Base-by-base conservation (phyloP, 2,797 vertebrate genomes). In the Darevskia mixta region DNA sequence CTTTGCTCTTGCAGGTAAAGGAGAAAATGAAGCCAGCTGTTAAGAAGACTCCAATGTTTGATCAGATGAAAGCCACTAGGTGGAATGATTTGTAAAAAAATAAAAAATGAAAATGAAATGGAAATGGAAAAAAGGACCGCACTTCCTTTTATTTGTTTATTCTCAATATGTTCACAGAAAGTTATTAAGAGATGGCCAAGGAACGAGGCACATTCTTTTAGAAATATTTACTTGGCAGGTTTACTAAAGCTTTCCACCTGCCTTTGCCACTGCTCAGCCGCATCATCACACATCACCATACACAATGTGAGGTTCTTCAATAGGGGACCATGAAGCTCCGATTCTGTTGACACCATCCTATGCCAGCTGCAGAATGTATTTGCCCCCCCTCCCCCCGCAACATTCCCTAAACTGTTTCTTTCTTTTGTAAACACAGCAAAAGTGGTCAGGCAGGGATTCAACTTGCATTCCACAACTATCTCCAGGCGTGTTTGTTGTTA, bases 371-470 rank as follows among this genome's bases (percentile, higher is more conserved):
- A 83, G 88, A 92, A 87, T 20, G 55, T 77, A 10, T 25, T 90
- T 87, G 86, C 64, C 84, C 89, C 20, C 86, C 86, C 90, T 75
- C 11, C 0, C 32, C 9, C 15, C 0, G 11, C n/a, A 83, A 79
- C 9, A 23, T 6, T 69, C 88, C 61, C 75, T 79, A 13, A 1
- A 9, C 88, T 38, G 1, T 15, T 71, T 87, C 82, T 55, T 35
- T 7, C 20, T 38, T 64, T 17, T 15, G 2, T 91, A 17, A 17
- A 45, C 58, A 83, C 73, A 87, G 38, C 61, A 2, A 25, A 82
- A 86, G 5, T 32, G 43, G 73, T 83, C 80, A 89, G 88, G 84
- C 61, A 85, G 84, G 87, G 92, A 94, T 94, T 94, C 77, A 79
- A n/a, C 35, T 25, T 83, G 91, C 67, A 55, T 93, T 67, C 1